Percentiles rank a stretch among this genome's conserved stretches.
Conservation (phyloP, 2,797 vertebrate species). For the Dendrocincla tyrannina region DNA sequence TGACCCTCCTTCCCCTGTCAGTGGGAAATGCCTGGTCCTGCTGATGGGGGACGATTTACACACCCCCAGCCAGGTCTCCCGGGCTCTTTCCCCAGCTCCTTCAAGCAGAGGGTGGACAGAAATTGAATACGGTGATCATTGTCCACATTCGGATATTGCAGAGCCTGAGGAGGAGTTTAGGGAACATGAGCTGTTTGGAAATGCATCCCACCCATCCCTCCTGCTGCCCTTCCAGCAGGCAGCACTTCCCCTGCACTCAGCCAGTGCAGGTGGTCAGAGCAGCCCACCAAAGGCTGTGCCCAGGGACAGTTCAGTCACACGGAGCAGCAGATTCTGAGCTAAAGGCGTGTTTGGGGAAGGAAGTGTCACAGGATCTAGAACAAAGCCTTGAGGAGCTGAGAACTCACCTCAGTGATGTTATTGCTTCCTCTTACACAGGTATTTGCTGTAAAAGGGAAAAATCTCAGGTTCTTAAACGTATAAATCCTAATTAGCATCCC, state of each 20-base stretch:
- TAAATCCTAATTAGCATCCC: neutral
- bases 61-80: neutral
- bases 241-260: neutral
- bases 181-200: neutral
- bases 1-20: neutral
- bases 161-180: neutral
- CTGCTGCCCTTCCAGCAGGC: neutral
- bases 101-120: neutral
- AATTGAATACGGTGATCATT: neutral
- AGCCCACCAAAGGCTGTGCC: neutral
- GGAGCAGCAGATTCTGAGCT: neutral
- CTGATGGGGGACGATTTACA: neutral
- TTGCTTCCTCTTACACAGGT: fast-evolving
- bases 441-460: neutral
- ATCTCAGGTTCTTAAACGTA: neutral
- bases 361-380: neutral
- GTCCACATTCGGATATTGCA: neutral
- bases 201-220: neutral
- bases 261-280: neutral
- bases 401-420: neutral
- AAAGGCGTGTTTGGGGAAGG: neutral
- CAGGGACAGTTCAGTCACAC: neutral
- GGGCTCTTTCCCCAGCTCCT: neutral
- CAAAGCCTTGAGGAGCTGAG: neutral
- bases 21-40: neutral